These are phyloP conservation scores for Isoperla grammatica DNA, from an alignment of 2,888 invertebrate species.

Conservation along the genomic window DNA sequence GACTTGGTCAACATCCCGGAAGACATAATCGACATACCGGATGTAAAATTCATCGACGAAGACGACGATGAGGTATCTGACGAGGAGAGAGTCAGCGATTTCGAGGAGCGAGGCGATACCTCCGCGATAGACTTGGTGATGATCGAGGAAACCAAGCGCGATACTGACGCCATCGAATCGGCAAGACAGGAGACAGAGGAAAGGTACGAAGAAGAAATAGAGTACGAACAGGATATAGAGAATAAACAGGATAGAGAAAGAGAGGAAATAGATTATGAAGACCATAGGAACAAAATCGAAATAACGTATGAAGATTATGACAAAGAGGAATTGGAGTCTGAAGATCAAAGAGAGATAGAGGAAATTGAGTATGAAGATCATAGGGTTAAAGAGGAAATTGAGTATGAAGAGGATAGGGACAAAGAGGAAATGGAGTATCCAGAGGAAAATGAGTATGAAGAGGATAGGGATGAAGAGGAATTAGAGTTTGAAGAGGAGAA, in stretches of 20 bases:
- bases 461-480: constrained; percentile 22
- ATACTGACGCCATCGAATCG: too few relatives aligned
- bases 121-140: too few relatives aligned
- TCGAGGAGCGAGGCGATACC: too few relatives aligned
- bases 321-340: constrained; percentile 33
- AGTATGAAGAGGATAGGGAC: too few relatives aligned
- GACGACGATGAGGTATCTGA: background rate
- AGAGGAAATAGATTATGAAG: constrained; percentile 48
- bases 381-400: too few relatives aligned
- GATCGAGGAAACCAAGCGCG: too few relatives aligned
- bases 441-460: constrained; percentile 48
- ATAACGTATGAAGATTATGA: too few relatives aligned
- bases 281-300: too few relatives aligned
- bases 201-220: constrained; percentile 31
- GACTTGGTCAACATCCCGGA: background rate
- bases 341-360: constrained; percentile 37
- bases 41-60: constrained; percentile 9
- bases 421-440: too few relatives aligned
- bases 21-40: background rate
- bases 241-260: constrained; percentile 49
- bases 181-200: constrained; percentile 20
- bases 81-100: too few relatives aligned
- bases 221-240: constrained; percentile 48
- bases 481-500: constrained; percentile 33
- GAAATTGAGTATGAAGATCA: too few relatives aligned